These are phyloP conservation scores for Calephelis virginiensis DNA, from an alignment of 1,140 invertebrate genomes.

Conservation along the genomic window DNA sequence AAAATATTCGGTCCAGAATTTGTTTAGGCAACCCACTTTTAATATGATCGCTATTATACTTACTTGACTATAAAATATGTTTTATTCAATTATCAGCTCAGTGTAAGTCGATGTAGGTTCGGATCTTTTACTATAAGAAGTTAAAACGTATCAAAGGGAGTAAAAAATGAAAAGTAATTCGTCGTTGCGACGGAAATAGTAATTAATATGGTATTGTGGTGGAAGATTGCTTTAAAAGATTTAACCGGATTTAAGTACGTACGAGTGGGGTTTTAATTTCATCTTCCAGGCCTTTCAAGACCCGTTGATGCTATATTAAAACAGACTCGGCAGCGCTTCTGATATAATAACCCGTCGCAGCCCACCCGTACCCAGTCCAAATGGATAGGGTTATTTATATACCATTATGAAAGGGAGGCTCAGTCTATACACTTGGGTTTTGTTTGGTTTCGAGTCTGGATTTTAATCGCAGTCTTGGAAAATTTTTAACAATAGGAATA, in stretches of 20 bases:
- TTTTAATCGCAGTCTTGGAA: not conserved
- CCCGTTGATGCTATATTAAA: conserved; percentile 26
- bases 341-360: conserved; percentile 14
- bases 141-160: conserved; percentile 10
- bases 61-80: no score
- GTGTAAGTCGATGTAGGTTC: no score
- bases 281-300: conserved; percentile 25
- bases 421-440: not conserved
- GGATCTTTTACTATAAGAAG: not conserved
- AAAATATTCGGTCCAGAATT: no score
- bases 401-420: conserved; percentile 9
- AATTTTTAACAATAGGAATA: not conserved
- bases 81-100: no score
- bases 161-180: conserved; percentile 14
- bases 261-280: conserved; percentile 38
- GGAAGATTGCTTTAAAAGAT: conserved; percentile 32
- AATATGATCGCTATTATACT: no score
- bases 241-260: conserved; percentile 37
- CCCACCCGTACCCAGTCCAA: not conserved
- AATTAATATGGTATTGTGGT: conserved; percentile 10
- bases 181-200: conserved; percentile 14
- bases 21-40: no score
- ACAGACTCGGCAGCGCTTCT: conserved; percentile 17
- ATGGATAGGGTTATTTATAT: conserved; percentile 13
- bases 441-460: conserved; percentile 1